phyloP scores from a whole-genome alignment of 2,797 vertebrate genomes.

The Rhyacichthys aspro region DNA sequence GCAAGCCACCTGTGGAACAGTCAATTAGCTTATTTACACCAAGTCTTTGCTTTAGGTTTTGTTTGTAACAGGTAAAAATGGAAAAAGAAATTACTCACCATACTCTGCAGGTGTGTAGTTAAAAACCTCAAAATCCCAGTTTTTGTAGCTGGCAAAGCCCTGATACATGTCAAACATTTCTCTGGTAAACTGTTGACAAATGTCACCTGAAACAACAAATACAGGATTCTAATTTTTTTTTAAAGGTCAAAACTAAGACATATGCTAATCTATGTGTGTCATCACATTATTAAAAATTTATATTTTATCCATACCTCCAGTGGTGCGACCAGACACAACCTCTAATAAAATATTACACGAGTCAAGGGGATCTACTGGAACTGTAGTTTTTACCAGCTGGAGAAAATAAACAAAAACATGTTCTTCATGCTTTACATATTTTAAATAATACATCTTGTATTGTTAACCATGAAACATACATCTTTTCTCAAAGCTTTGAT shows the following conservation, averaged over 20 bases:
- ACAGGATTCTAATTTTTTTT: background rate
- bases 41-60: no score
- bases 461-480: slow-evolving; percentile 67
- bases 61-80: background rate
- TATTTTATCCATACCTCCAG: slow-evolving; percentile 84
- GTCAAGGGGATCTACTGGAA: slow-evolving; percentile 86
- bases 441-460: background rate
- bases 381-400: slow-evolving; percentile 85
- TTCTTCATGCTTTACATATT: no score
- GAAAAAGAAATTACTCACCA: slow-evolving; percentile 69
- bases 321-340: slow-evolving; percentile 92
- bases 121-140: slow-evolving; percentile 88
- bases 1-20: slow-evolving; percentile 85
- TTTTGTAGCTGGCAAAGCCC: slow-evolving; percentile 85
- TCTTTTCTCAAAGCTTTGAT: slow-evolving; percentile 77
- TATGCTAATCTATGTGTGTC: background rate
- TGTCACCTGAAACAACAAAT: slow-evolving; percentile 85
- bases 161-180: slow-evolving; percentile 97
- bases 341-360: slow-evolving; percentile 85
- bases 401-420: slow-evolving; percentile 10
- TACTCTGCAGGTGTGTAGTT: slow-evolving; percentile 87
- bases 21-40: background rate
- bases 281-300: background rate
- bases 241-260: no score
- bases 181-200: slow-evolving; percentile 94